Evolutionary conservation across 1,140 invertebrate genomes (phyloP).

Genomic region (Phortica variegata): DNA sequence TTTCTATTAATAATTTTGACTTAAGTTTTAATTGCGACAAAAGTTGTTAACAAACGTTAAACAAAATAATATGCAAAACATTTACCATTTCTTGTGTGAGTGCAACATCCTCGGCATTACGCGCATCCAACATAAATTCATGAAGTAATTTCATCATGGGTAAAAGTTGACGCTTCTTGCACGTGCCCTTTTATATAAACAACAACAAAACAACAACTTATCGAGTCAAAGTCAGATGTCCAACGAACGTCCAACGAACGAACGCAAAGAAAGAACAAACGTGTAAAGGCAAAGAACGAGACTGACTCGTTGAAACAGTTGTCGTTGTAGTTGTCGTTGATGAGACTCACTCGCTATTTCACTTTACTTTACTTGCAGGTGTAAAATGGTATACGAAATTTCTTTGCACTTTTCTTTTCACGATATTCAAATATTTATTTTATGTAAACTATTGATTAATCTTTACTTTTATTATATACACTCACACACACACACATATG

Average conservation of each 20-base stretch:
- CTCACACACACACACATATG: constrained; percentile 1
- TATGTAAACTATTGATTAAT: not conserved
- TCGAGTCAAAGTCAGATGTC: constrained; percentile 25
- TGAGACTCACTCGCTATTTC: too few relatives aligned
- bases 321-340: too few relatives aligned
- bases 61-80: not conserved
- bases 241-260: constrained; percentile 26
- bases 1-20: too few relatives aligned
- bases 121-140: constrained; percentile 50
- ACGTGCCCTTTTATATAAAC: not conserved
- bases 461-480: constrained; percentile 16
- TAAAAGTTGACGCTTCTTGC: too few relatives aligned
- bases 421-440: not conserved
- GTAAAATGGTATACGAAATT: constrained; percentile 10
- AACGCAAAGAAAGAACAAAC: constrained; percentile 7
- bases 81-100: constrained; percentile 56
- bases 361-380: not conserved
- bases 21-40: too few relatives aligned
- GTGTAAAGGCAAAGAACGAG: constrained; percentile 5
- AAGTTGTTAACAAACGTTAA: too few relatives aligned
- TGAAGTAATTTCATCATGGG: constrained; percentile 56
- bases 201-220: not conserved
- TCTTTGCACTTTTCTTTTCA: constrained; percentile 41
- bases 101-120: constrained; percentile 49
- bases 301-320: not conserved